These are phyloP conservation scores for Rosalia funebris DNA, from an alignment of 2,888 invertebrate species.

Conservation along the genomic window DNA sequence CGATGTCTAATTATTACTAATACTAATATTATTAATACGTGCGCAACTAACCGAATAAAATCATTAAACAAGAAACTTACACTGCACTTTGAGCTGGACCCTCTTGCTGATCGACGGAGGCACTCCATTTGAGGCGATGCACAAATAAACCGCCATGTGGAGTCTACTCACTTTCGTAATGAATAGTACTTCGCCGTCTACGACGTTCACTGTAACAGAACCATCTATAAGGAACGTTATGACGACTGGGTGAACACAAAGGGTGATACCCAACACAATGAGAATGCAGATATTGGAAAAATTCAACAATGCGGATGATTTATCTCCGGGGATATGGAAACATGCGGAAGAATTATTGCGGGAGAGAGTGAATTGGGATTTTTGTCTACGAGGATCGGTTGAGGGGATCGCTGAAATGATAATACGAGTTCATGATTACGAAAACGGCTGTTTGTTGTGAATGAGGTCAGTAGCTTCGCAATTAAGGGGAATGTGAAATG, in stretches of 20 bases:
- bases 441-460: too few species aligned
- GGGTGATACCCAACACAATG: constrained; percentile 36
- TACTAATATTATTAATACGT: too few species aligned
- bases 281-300: constrained; percentile 37
- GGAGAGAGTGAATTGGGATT: neutral
- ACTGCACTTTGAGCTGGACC: constrained; percentile 84
- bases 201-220: constrained; percentile 79
- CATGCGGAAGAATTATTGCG: constrained; percentile 35
- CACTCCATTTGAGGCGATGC: constrained; percentile 93
- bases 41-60: too few species aligned
- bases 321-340: constrained; percentile 35
- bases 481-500: too few species aligned
- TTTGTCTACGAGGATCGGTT: neutral
- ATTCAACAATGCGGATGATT: constrained; percentile 41
- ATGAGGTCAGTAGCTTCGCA: too few species aligned
- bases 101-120: constrained; percentile 90
- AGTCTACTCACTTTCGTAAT: constrained; percentile 89
- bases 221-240: constrained; percentile 19
- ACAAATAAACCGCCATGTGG: constrained; percentile 93
- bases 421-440: neutral
- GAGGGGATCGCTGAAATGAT: neutral
- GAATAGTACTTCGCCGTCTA: constrained; percentile 86
- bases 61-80: too few species aligned
- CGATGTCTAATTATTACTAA: too few species aligned
- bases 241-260: constrained; percentile 17